Base-by-base conservation (phyloP, 2,113 vertebrate species). In the Colistium nudipinnis region DNA sequence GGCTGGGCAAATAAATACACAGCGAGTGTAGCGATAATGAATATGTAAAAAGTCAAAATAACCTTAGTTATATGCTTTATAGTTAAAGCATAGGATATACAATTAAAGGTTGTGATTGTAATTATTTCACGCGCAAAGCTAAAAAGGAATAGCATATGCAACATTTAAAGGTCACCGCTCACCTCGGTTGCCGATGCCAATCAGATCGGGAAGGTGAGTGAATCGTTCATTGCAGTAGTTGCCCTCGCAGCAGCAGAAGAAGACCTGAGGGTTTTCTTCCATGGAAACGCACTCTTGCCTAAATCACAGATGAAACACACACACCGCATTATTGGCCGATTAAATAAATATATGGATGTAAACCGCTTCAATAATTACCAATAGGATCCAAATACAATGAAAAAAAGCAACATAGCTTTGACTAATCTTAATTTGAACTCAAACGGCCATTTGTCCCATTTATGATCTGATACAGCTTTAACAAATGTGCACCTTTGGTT, bases 211-310 rank as follows among this genome's bases (percentile, higher is more conserved):
- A 83, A 98, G 87, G 82, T 99, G 98, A 63, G 95, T 97, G 81
- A 99, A 99, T 70, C 93, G 95, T 81, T 97, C 96, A 27, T 99
- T 99, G 93, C 98, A 99, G 74, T 97, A 98, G 93, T 99, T 96
- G 59, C 97, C 98, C 81, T 99, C 97, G 1, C 98, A 99, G 94
- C 98, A 99, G 94, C 98, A 99, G 94, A 99, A 99, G 92, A 97
- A 99, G 49, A 99, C 98, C 90, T 98, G 96, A 51, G 98, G 97
- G 82, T 95, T 98, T 91, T 98, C 96, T 87, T 98, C 97, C 12
- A 96, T 98, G 79, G 96, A 97, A 62, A 99, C 93, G 1, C 98
- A 99, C 88, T 98, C 97, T 90, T 97, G 95, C 92, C 98, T 99
- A 82, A 1, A 76, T 70, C 33, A 17, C 19, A 44, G 24, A 76